Conservation (phyloP, 2,888 invertebrate genomes). For the Pheosia gnoma region DNA sequence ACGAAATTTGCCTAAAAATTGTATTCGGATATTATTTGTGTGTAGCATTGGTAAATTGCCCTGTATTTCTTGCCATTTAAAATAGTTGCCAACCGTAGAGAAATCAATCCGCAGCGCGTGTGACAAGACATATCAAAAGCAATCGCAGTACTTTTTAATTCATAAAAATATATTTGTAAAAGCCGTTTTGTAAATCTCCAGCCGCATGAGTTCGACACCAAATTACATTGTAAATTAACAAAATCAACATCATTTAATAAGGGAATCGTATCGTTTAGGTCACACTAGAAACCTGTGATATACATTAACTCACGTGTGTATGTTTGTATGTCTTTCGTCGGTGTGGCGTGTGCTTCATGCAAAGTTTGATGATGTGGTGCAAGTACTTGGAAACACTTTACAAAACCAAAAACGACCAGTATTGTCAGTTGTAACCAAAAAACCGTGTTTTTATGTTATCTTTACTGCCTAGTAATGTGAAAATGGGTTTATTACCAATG, state of each 20-base stretch:
- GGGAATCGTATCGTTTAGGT: constrained; percentile 71
- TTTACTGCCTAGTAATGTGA: constrained; percentile 48
- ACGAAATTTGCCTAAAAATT: constrained; percentile 75
- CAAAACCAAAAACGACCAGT: constrained; percentile 79
- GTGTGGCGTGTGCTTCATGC: constrained; percentile 66
- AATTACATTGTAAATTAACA: constrained; percentile 48
- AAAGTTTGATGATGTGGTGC: constrained; percentile 18
- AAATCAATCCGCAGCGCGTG: constrained; percentile 48
- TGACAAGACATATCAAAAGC: constrained; percentile 77
- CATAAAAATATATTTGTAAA: constrained; percentile 31
- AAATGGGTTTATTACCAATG: constrained; percentile 68
- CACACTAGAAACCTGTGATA: constrained; percentile 82
- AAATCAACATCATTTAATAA: constrained; percentile 50
- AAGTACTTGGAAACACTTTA: constrained; percentile 30
- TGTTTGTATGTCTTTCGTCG: constrained; percentile 70
- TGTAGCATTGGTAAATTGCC: constrained; percentile 68
- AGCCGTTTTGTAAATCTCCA: constrained; percentile 16
- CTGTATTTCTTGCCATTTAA: constrained; percentile 68
- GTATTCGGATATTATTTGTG: constrained; percentile 73
- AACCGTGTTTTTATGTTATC: constrained; percentile 39
- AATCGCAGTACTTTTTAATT: constrained; percentile 58
- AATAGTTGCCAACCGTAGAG: constrained; percentile 33
- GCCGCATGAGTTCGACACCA: constrained; percentile 52
- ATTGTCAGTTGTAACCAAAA: constrained; percentile 78
- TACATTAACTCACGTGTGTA: constrained; percentile 70